Evolutionary conservation across 2,113 vertebrate genomes (phyloP), one percentile per base, ranked within the genome.

Genomic region (western clawed frog (Xenopus tropicalis)): DNA sequence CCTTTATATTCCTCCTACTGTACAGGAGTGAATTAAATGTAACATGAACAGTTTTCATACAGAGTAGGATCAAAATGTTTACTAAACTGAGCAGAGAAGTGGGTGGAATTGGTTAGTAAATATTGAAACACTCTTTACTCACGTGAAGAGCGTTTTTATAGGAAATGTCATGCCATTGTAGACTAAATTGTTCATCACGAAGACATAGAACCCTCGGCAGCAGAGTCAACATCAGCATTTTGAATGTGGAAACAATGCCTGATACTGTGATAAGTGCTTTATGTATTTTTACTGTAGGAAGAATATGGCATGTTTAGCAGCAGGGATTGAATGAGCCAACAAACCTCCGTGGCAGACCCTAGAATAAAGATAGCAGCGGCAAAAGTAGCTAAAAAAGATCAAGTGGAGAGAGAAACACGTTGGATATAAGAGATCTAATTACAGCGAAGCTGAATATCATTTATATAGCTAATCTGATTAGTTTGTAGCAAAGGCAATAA

Each of bases 61-160:
- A 72, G 29, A 22, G 22, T 24, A 62, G 25, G 46, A 56, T 23
- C 66, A 24, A 70, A 59, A 37, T 22, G 22, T 29, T 43, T 65
- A 14, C 42, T 37, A 11, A 65, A 44, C 37, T 44, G 37, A 7
- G 29, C 17, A 16, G 14, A 44, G 19, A n/a, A 8, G 62, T 44
- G 62, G 62, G 62, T 42, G 51, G 48, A 23, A 72, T 72, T 58
- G 62, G 52, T 72, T 66, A 57, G 62, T 43, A 62, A 71, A 71
- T 71, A 62, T 62, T 71, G 58, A 51, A 61, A 61, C 51, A 23
- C 17, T 25, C 23, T 46, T 14, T 62, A 25, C 59, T 3, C 13
- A 29, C 14, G 43, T 44, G 43, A 72, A 54, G 21, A 44, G 9
- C 13, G 25, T 71, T 59, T 12, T 29, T 61, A 24, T 58, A 48